phyloP scores from a whole-genome alignment of 2,888 invertebrate species.

The Drosophila ochracea region DNA sequence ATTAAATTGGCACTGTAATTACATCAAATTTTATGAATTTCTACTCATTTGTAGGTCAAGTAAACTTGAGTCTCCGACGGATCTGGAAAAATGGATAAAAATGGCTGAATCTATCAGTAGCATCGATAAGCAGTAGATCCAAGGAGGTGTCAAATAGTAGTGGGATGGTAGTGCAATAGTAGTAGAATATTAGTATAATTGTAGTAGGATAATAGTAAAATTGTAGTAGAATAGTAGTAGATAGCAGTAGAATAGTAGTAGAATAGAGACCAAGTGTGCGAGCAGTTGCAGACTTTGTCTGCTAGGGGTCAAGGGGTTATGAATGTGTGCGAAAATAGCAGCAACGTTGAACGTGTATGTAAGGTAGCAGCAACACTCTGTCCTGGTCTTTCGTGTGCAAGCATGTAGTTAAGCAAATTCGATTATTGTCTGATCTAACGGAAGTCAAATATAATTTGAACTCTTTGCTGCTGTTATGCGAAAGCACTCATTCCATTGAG shows the following conservation, averaged over 20 bases:
- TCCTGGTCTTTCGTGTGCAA: neutral
- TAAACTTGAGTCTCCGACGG: too few species aligned
- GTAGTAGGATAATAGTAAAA: too few species aligned
- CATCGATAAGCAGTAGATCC: too few species aligned
- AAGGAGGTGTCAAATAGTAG: neutral
- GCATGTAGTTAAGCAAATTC: constrained; percentile 71
- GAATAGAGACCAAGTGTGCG: neutral
- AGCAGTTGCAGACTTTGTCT: neutral
- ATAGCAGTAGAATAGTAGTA: neutral
- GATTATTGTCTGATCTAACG: constrained; percentile 7
- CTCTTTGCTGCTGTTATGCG: neutral
- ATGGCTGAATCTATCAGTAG: too few species aligned
- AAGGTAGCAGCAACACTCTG: neutral
- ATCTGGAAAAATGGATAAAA: too few species aligned
- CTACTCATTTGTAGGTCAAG: too few species aligned
- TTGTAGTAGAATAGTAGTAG: too few species aligned
- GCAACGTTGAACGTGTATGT: neutral
- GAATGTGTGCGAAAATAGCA: neutral
- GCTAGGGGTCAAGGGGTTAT: neutral
- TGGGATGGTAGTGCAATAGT: neutral
- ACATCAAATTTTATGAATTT: too few species aligned
- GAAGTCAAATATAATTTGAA: neutral
- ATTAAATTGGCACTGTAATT: too few species aligned
- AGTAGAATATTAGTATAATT: too few species aligned
- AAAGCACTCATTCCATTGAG: neutral